Evolutionary conservation across 2,888 invertebrate species (phyloP).

Genomic region (Sipha maydis): DNA sequence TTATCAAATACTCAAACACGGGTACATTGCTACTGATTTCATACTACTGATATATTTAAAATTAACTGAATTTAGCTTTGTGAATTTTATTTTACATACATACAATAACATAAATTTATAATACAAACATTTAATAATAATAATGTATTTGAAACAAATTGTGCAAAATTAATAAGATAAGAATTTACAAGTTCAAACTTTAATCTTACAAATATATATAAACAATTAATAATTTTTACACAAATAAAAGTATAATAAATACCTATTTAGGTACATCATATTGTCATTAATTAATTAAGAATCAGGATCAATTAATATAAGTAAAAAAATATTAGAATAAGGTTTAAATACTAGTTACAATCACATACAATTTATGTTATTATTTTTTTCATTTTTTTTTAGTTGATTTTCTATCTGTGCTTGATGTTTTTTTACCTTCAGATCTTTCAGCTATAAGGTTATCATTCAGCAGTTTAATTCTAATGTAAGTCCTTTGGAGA

Average conservation of each 20-base stretch:
- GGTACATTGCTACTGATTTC: too few relatives aligned
- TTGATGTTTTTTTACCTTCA: neutral
- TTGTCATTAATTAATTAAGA: too few relatives aligned
- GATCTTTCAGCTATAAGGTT: too few relatives aligned
- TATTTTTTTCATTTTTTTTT: neutral
- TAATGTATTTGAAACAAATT: constrained; percentile 15
- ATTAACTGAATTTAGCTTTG: neutral
- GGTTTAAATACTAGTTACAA: too few relatives aligned
- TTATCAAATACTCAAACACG: too few relatives aligned
- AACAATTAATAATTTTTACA: constrained; percentile 21
- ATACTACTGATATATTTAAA: constrained; percentile 20
- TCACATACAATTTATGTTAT: neutral
- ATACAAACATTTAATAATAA: too few relatives aligned
- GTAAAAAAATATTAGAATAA: too few relatives aligned
- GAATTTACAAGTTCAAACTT: constrained; percentile 20
- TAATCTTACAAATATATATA: constrained; percentile 7
- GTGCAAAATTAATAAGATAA: constrained; percentile 11
- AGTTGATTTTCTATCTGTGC: neutral
- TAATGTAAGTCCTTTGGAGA: neutral
- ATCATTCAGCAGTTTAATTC: neutral
- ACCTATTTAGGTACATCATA: too few relatives aligned
- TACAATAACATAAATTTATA: neutral
- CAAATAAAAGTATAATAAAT: too few relatives aligned
- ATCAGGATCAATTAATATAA: too few relatives aligned
- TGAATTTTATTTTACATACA: constrained; percentile 6